Evolutionary conservation across 2,888 invertebrate genomes (phyloP).

Genomic region (Empis livida): DNA sequence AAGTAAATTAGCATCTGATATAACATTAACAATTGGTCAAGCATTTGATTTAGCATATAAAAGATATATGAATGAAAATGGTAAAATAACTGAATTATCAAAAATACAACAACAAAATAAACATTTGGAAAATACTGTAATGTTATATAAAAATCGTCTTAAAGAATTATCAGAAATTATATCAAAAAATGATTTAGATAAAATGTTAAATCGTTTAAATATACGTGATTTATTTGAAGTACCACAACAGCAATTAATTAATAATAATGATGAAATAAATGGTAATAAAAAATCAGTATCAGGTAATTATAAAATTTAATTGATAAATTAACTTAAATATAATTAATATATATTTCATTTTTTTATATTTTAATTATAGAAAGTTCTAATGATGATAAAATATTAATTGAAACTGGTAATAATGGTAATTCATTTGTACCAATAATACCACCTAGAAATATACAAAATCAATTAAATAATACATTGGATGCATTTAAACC

Average conservation of each 20-base stretch:
- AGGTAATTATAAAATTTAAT: constrained; percentile 17
- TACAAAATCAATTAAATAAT: constrained; percentile 39
- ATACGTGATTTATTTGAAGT: constrained; percentile 41
- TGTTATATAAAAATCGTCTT: constrained; percentile 67
- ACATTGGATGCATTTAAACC: constrained; percentile 46
- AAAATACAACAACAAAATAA: constrained; percentile 82
- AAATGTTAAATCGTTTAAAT: constrained; percentile 41
- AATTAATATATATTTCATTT: neutral
- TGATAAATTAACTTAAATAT: neutral
- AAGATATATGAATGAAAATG: constrained; percentile 83
- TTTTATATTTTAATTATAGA: constrained; percentile 18
- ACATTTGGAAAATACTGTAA: constrained; percentile 74
- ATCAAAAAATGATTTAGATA: constrained; percentile 32
- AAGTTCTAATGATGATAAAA: constrained; percentile 26
- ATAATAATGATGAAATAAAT: constrained; percentile 19
- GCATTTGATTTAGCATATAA: constrained; percentile 96
- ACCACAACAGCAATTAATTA: constrained; percentile 26
- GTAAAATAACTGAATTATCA: constrained; percentile 75
- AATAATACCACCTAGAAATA: constrained; percentile 33
- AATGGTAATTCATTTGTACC: constrained; percentile 29
- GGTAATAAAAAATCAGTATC: constrained; percentile 32
- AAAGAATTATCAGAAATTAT: constrained; percentile 44
- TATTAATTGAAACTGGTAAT: constrained; percentile 32
- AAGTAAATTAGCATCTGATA: constrained; percentile 94
- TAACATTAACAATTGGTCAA: constrained; percentile 94